Conservation (phyloP, 2,888 invertebrate genomes). For the Hipparchia semele region DNA sequence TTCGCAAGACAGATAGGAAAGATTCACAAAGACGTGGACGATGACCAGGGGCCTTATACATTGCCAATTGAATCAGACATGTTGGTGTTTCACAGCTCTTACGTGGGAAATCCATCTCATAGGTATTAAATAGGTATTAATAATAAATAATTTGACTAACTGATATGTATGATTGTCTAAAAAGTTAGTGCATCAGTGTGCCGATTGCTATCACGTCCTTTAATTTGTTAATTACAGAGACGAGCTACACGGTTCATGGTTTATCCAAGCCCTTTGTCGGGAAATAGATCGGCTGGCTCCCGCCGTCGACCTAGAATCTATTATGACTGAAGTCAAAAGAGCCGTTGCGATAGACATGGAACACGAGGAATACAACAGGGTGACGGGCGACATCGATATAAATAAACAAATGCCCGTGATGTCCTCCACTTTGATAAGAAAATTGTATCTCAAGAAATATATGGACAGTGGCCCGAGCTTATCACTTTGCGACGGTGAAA, state of each 20-base stretch:
- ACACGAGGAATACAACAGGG: constrained; percentile 51
- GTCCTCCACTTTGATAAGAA: constrained; percentile 61
- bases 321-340: constrained; percentile 62
- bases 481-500: constrained; percentile 19
- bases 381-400: constrained; percentile 51
- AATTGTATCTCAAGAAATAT: constrained; percentile 55
- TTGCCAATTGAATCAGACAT: constrained; percentile 68
- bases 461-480: constrained; percentile 40
- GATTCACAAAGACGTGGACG: constrained; percentile 55
- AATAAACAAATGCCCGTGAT: constrained; percentile 62
- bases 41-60: constrained; percentile 60
- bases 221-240: constrained; percentile 49
- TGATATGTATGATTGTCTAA: neutral
- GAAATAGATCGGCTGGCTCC: constrained; percentile 56
- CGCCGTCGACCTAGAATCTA: constrained; percentile 60
- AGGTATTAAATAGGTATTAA: constrained; percentile 49
- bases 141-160: neutral
- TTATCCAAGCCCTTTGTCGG: constrained; percentile 65
- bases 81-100: constrained; percentile 68
- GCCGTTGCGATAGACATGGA: constrained; percentile 62
- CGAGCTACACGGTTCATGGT: constrained; percentile 64
- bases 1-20: constrained; percentile 47
- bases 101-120: constrained; percentile 60
- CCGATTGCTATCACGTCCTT: too few relatives aligned
- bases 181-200: too few relatives aligned